Evolutionary conservation across 2,113 vertebrate species (phyloP), one percentile per base, ranked within the genome.

Genomic region (Serranochromis macrocephalus): DNA sequence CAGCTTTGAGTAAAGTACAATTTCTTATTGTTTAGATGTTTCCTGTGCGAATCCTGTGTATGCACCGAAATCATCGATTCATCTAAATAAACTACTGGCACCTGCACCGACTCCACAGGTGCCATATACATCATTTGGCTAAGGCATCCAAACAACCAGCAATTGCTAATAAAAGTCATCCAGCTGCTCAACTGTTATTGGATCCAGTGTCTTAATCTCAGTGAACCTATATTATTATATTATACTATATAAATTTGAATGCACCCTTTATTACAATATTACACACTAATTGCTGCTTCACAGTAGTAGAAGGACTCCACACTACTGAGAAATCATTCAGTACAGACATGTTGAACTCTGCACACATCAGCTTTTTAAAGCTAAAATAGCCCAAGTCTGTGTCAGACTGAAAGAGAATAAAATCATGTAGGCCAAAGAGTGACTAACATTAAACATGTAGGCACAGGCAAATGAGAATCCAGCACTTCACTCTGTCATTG

Each of bases 401-500:
- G 54, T 86, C 84, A 87, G 53, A 87, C 89, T 82, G 75, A 84
- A 87, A 90, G 85, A 88, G 83, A 91, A 91, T 90, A 73, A 88
- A 90, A 82, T 63, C 68, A 92, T 92, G 90, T 80, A 63, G 91
- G 61, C 92, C 88, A 88, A 88, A 24, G 47, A 90, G 55, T 75
- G 61, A 73, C 66, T 71, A 93, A 89, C 90, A 83, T 87, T 93
- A 92, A 85, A 49, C 79, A 84, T 80, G 73, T 66, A 53, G 85
- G 71, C 5, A 57, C 49, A 53, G 42, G 47, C 42, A 83, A 66
- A 88, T 68, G 58, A 89, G 79, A 82, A 89, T 84, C 79, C 33
- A 42, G 40, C 40, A 57, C 53, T 29, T 79, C 45, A 75, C 80
- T 29, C 16, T 2, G 24, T 85, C 33, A 24, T 51, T 83, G 83